Percentiles rank a stretch among this genome's conserved stretches.
Conservation (phyloP, 2,797 vertebrate genomes). For the Salmo trutta region DNA sequence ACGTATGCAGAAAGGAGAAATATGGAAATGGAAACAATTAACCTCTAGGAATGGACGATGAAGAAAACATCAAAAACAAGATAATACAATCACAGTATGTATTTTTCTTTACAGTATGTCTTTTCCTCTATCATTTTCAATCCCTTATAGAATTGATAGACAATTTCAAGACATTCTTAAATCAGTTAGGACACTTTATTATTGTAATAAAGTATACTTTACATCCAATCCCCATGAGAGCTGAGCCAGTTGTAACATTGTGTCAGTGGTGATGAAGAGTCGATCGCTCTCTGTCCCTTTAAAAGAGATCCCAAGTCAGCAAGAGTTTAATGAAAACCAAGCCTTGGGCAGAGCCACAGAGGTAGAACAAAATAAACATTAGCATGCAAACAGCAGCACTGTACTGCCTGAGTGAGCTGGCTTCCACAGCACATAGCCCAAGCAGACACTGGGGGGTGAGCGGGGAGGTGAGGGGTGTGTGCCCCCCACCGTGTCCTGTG, state of each 20-base stretch:
- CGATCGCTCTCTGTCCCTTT: neutral
- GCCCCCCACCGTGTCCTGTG: constrained; percentile 12
- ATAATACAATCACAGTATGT: constrained; percentile 10
- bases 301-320: constrained; percentile 39
- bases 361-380: constrained; percentile 73
- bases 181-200: neutral
- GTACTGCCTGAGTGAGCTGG: neutral
- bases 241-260: neutral
- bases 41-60: neutral
- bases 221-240: neutral
- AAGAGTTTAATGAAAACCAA: constrained; percentile 58
- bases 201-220: neutral
- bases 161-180: neutral
- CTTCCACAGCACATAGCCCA: neutral
- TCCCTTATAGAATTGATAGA: neutral
- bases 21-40: neutral
- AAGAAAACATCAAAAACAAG: constrained; percentile 4
- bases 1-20: neutral
- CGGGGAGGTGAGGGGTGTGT: neutral
- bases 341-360: constrained; percentile 64
- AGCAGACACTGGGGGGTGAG: neutral
- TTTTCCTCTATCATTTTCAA: neutral
- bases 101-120: neutral
- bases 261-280: constrained; percentile 2
- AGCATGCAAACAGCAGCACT: constrained; percentile 66